A percentile compares a stretch with the other conserved stretches of the same genome.
Conservation (phyloP, 2,797 vertebrate species). For the Myiotriccus ornatus region DNA sequence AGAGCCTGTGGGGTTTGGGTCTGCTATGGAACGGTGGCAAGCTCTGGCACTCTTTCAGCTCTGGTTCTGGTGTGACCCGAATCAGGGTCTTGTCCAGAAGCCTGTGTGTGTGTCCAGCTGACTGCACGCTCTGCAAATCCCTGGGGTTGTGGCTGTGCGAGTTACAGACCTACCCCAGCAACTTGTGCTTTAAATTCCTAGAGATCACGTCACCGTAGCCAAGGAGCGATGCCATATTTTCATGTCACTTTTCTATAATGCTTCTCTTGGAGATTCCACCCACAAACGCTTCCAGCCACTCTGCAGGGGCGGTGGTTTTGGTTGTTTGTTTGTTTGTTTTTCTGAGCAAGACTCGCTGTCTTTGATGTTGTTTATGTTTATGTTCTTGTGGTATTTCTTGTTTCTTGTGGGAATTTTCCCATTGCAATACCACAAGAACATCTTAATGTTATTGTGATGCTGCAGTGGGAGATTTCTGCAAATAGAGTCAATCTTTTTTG, state of each 20-base stretch:
- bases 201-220: not conserved
- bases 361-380: constrained; percentile 19
- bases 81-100: not conserved
- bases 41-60: not conserved
- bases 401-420: constrained; percentile 14
- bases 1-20: rapidly evolving
- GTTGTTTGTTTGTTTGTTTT: not conserved
- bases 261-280: not conserved
- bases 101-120: rapidly evolving
- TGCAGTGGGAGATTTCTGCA: not conserved
- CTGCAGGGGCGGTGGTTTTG: not conserved
- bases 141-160: rapidly evolving
- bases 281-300: not conserved
- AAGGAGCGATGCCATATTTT: rapidly evolving
- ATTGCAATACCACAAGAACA: not conserved
- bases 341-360: not conserved
- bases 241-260: not conserved
- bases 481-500: not conserved
- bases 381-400: not conserved
- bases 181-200: not conserved
- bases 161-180: not conserved
- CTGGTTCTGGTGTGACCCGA: rapidly evolving
- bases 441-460: not conserved
- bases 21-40: not conserved
- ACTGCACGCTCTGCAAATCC: not conserved